phyloP scores from a whole-genome alignment of 2,797 vertebrate species.

The Sebastes flavidus region DNA sequence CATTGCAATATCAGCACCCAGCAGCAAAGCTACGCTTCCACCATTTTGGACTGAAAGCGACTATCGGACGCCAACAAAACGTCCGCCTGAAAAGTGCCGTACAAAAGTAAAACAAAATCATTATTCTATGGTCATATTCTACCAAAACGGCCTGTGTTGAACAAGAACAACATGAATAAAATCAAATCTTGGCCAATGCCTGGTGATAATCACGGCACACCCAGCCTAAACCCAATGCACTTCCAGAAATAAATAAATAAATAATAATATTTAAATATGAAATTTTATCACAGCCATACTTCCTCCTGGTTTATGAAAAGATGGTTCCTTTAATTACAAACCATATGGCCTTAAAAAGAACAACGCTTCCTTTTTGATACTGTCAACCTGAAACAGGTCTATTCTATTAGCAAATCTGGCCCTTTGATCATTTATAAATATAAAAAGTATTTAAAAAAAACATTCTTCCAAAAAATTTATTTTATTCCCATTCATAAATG shows the following conservation, averaged over 20 bases:
- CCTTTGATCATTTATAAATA: too few species aligned
- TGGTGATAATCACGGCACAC: not conserved
- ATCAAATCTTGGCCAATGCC: not conserved
- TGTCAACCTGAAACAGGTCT: not conserved
- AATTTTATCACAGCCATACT: not conserved
- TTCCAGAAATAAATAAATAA: not conserved
- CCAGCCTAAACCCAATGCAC: not conserved
- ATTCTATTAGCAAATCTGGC: too few species aligned
- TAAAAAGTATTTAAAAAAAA: too few species aligned
- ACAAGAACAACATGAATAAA: not conserved
- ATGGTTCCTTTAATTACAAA: not conserved
- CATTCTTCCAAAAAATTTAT: fast-evolving
- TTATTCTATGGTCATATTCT: too few species aligned
- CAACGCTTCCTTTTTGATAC: not conserved
- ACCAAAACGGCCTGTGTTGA: too few species aligned
- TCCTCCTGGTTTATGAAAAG: not conserved
- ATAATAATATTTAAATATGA: not conserved
- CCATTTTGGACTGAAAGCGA: too few species aligned
- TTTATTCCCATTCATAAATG: too few species aligned
- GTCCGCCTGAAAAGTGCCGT: too few species aligned
- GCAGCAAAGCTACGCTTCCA: too few species aligned
- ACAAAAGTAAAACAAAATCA: too few species aligned
- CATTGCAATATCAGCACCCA: too few species aligned
- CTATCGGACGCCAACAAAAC: fast-evolving
- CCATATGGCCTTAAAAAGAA: not conserved